These are phyloP conservation scores for Bombylius discolor DNA, from an alignment of 2,888 invertebrate genomes.

Conservation along the genomic window DNA sequence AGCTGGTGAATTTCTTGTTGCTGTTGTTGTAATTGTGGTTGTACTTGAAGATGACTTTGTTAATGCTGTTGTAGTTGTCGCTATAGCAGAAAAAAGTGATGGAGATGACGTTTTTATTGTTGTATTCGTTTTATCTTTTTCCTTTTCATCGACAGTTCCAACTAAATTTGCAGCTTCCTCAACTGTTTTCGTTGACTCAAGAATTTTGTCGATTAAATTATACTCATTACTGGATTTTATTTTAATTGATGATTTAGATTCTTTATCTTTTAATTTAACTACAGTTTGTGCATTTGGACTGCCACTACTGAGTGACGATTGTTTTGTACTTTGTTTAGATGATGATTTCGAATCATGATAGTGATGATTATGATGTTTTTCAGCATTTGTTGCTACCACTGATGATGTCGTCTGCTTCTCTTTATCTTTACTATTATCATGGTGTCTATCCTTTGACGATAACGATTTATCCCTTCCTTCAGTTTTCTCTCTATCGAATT, in stretches of 20 bases:
- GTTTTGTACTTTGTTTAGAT: constrained; percentile 8
- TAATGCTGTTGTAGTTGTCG: constrained; percentile 3
- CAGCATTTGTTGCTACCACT: neutral
- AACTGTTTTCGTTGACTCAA: constrained; percentile 32
- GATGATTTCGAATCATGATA: neutral
- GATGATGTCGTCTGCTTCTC: neutral
- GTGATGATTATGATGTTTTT: constrained; percentile 9
- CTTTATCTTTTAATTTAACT: constrained; percentile 19
- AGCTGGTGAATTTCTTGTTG: constrained; percentile 8
- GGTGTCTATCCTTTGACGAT: too few relatives aligned
- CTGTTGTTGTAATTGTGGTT: constrained; percentile 4
- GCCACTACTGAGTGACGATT: neutral
- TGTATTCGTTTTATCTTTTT: constrained; percentile 11
- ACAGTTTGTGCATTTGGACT: neutral
- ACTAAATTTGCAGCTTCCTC: constrained; percentile 32
- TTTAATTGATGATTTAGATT: constrained; percentile 16
- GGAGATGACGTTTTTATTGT: constrained; percentile 8
- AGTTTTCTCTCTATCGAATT: neutral
- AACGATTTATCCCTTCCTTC: too few relatives aligned
- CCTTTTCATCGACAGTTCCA: neutral
- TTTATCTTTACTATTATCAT: neutral
- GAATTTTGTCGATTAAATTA: constrained; percentile 33
- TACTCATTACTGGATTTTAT: constrained; percentile 18
- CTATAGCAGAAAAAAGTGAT: constrained; percentile 5
- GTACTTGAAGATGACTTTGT: constrained; percentile 2